phyloP scores from a whole-genome alignment of 1,140 invertebrate genomes.

The Neoseiulus cucumeris region DNA sequence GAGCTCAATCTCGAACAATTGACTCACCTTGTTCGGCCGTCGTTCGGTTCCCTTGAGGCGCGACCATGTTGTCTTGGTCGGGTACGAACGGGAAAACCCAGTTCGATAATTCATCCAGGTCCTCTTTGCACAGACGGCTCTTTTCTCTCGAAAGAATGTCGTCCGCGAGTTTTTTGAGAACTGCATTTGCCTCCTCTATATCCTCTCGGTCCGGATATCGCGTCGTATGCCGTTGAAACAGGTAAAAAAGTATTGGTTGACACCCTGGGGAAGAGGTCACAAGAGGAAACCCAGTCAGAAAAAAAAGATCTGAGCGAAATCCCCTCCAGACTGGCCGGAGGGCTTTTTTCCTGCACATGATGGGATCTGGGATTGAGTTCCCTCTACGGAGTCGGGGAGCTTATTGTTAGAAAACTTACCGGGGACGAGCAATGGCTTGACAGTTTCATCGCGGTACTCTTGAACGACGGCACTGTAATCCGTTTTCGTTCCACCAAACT shows the following conservation, averaged over 20 bases:
- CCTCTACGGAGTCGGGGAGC: too few relatives aligned
- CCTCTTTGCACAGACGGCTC: not conserved
- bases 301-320: too few relatives aligned
- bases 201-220: constrained; percentile 19
- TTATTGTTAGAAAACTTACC: not conserved
- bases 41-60: not conserved
- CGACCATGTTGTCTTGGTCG: not conserved
- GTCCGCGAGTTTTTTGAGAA: constrained; percentile 14
- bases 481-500: not conserved
- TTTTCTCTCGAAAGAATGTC: constrained; percentile 11
- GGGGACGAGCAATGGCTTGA: not conserved
- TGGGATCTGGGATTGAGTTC: too few relatives aligned
- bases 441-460: not conserved
- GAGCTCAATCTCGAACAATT: too few relatives aligned
- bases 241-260: constrained; percentile 15
- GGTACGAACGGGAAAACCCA: constrained; percentile 6
- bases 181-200: constrained; percentile 12
- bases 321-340: too few relatives aligned
- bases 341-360: too few relatives aligned
- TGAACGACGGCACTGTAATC: not conserved
- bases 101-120: not conserved
- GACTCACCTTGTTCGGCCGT: not conserved
- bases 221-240: constrained; percentile 19
- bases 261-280: constrained; percentile 15
- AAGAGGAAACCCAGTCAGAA: too few relatives aligned